Conservation (phyloP, 2,797 vertebrate genomes). For the Erithacus rubecula region DNA sequence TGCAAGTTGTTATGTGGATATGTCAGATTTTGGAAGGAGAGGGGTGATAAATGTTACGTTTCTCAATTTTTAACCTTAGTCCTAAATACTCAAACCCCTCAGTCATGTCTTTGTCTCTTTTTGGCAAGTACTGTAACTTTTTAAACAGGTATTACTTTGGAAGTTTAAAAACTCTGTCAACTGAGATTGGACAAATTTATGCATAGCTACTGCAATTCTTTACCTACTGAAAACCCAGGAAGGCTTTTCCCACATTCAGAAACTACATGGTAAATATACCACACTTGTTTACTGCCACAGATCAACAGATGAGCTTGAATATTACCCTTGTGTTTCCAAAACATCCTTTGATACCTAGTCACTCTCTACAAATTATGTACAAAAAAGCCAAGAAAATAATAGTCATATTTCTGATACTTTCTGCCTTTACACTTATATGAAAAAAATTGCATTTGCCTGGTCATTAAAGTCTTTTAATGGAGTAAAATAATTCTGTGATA, state of each 20-base stretch:
- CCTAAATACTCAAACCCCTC: background rate
- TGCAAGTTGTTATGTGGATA: background rate
- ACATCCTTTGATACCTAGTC: background rate
- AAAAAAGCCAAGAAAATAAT: background rate
- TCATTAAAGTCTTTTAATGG: background rate
- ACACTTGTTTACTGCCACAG: background rate
- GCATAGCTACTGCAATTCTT: background rate
- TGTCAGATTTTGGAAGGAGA: background rate
- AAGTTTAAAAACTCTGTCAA: background rate
- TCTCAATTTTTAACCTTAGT: background rate
- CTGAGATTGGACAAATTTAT: background rate
- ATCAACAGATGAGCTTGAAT: background rate
- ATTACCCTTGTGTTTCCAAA: background rate
- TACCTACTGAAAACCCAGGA: background rate
- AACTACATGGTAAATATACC: background rate
- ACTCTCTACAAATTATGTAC: background rate
- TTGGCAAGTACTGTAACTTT: background rate
- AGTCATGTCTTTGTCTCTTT: background rate
- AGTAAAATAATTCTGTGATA: background rate
- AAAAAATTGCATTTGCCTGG: background rate
- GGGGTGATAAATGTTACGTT: background rate
- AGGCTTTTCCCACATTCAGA: background rate
- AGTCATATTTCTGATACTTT: background rate
- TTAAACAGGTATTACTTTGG: background rate
- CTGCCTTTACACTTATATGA: background rate